Evolutionary conservation across 2,113 vertebrate species (phyloP).

Genomic region (Turnix velox): DNA sequence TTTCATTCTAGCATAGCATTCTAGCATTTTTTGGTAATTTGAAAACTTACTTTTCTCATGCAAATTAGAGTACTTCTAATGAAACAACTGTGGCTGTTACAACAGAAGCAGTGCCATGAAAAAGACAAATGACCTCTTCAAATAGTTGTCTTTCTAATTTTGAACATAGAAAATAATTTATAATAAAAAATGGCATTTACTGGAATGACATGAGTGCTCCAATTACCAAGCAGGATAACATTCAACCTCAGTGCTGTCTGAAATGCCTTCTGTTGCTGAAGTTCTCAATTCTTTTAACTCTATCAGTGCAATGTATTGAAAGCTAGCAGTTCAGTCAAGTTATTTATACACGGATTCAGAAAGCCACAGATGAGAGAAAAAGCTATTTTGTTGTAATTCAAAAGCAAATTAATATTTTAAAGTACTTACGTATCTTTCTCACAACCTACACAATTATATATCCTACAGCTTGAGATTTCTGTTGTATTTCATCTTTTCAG

Average conservation of each 20-base stretch:
- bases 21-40: background rate
- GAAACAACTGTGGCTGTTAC: background rate
- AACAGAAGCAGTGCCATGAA: background rate
- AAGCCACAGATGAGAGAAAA: background rate
- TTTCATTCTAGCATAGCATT: background rate
- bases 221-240: background rate
- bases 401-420: background rate
- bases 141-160: background rate
- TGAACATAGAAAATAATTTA: background rate
- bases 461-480: background rate
- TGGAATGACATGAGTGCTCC: background rate
- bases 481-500: slow-evolving; percentile 51
- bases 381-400: background rate
- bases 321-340: background rate
- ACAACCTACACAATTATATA: background rate
- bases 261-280: background rate
- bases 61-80: background rate
- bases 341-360: background rate
- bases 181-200: background rate
- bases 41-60: background rate
- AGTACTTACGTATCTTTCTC: background rate
- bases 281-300: background rate
- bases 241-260: background rate
- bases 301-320: background rate
- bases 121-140: background rate